Conservation (phyloP, 2,113 vertebrate genomes). For the Phyllopteryx taeniolatus region DNA sequence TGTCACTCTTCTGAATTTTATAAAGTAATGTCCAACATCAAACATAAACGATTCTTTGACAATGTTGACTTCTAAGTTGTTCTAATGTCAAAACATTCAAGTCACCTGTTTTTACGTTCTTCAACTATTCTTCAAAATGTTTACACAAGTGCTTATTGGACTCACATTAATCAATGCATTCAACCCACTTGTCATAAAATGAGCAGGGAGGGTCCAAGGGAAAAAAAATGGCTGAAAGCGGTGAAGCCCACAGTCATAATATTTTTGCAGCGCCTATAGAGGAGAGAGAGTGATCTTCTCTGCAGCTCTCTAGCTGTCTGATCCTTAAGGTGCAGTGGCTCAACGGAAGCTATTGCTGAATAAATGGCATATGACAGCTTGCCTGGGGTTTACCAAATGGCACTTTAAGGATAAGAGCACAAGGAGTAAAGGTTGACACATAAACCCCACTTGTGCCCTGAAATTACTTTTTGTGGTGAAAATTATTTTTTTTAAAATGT, state of each 20-base stretch:
- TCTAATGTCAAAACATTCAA: background rate
- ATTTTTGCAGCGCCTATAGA: background rate
- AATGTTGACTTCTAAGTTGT: background rate
- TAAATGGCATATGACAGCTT: constrained; percentile 60
- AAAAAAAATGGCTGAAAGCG: background rate
- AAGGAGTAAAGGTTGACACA: constrained; percentile 25
- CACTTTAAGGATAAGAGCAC: constrained; percentile 37
- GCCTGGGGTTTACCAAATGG: constrained; percentile 52
- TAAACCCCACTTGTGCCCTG: constrained; percentile 9
- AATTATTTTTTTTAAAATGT: background rate
- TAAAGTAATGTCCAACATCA: background rate
- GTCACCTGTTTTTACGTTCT: background rate
- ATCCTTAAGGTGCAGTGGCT: constrained; percentile 28
- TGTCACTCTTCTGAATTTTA: background rate
- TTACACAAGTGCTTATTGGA: background rate
- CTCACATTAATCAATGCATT: background rate
- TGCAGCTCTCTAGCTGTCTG: constrained; percentile 38
- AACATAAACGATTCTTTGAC: background rate
- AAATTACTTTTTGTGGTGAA: constrained; percentile 16
- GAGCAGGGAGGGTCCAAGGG: background rate
- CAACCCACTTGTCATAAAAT: background rate
- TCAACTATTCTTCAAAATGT: background rate
- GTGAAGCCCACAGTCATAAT: background rate
- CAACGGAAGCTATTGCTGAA: constrained; percentile 29
- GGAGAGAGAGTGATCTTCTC: constrained; percentile 4